Evolutionary conservation across 2,113 vertebrate species (phyloP).

Genomic region (Hyla sarda): DNA sequence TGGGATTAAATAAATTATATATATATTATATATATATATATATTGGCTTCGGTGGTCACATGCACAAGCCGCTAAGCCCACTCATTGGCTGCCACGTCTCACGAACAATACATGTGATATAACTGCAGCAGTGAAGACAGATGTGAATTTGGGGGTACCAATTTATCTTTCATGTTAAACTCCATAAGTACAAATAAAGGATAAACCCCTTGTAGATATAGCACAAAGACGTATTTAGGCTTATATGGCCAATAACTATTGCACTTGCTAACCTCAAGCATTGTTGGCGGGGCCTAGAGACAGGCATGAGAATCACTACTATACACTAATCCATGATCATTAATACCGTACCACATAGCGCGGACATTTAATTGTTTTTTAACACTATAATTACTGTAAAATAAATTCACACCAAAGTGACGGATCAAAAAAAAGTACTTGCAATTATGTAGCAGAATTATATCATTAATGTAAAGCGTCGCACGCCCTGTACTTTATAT

Average conservation of each 20-base stretch:
- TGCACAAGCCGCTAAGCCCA: no score
- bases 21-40: no score
- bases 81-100: no score
- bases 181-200: background rate
- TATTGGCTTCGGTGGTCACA: no score
- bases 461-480: background rate
- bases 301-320: background rate
- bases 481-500: constrained; percentile 1
- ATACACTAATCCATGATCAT: background rate
- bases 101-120: no score
- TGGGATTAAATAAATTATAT: no score
- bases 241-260: background rate
- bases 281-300: background rate
- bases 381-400: background rate
- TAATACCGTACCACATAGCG: background rate
- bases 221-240: background rate
- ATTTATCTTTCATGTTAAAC: background rate
- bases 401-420: background rate
- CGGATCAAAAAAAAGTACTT: background rate
- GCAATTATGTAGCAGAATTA: constrained; percentile 4
- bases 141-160: no score
- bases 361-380: background rate
- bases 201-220: background rate
- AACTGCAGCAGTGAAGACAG: no score
- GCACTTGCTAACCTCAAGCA: background rate